Conservation (phyloP, 2,888 invertebrate genomes). For the Cristatella mucedo region DNA sequence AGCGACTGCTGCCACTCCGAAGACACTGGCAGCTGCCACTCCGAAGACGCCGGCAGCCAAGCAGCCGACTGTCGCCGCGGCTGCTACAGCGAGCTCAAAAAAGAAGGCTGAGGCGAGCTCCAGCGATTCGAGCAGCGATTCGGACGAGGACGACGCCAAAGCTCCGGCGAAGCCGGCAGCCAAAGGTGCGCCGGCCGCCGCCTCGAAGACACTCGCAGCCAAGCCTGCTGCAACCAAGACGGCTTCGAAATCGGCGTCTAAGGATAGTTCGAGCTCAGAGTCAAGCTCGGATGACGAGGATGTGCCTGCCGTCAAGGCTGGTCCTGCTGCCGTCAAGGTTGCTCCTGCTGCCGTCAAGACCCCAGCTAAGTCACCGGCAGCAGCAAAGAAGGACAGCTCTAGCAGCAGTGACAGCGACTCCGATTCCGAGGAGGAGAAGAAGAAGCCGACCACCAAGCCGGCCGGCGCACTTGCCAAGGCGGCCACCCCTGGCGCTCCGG, state of each 20-base stretch:
- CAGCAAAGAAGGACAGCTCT: too few relatives aligned
- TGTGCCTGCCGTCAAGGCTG: neutral
- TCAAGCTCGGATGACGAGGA: slow-evolving; percentile 8
- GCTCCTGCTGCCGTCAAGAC: neutral
- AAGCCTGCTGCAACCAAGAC: neutral
- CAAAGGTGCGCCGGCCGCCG: neutral
- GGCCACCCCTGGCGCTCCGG: too few relatives aligned
- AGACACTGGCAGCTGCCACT: too few relatives aligned
- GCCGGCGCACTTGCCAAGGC: too few relatives aligned
- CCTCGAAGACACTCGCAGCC: neutral
- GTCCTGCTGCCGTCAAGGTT: too few relatives aligned
- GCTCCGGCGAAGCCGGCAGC: slow-evolving; percentile 10
- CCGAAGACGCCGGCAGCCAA: neutral
- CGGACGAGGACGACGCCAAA: too few relatives aligned
- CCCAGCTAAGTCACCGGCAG: neutral
- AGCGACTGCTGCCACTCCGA: too few relatives aligned
- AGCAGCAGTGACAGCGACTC: too few relatives aligned
- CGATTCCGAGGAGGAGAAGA: too few relatives aligned
- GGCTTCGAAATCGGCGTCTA: neutral
- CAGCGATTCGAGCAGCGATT: neutral
- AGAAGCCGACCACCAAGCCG: too few relatives aligned
- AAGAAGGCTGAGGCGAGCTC: too few relatives aligned
- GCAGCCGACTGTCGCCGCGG: neutral
- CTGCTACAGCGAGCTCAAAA: neutral
- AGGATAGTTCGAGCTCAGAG: slow-evolving; percentile 1